Conservation (phyloP, 2,797 vertebrate species). For the Liparis tanakae region DNA sequence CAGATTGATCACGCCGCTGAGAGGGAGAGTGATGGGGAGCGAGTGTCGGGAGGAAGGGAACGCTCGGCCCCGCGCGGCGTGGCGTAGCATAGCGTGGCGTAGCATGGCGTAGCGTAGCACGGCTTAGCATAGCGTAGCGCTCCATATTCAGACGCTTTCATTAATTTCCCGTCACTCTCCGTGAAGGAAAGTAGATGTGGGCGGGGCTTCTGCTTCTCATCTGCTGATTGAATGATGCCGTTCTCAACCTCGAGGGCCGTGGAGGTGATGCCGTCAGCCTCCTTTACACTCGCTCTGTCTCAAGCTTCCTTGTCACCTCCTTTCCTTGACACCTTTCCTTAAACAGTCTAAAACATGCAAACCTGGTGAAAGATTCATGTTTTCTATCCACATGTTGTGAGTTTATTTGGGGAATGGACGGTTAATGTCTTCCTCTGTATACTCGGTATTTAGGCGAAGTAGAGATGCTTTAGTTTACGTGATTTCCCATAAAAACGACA, state of each 20-base stretch:
- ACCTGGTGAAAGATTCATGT: background rate
- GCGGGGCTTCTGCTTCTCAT: conserved; percentile 16
- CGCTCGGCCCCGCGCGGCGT: too few species aligned
- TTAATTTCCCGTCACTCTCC: too few species aligned
- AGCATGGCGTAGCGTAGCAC: too few species aligned
- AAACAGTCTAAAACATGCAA: conserved; percentile 2
- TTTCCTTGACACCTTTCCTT: background rate
- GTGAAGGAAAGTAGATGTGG: conserved; percentile 23
- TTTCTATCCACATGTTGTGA: too few species aligned
- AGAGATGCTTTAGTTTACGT: background rate
- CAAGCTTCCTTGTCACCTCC: conserved; percentile 12
- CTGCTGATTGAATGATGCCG: conserved; percentile 38
- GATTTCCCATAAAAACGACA: background rate
- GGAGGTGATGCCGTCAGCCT: conserved; percentile 14
- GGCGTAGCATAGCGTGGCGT: too few species aligned
- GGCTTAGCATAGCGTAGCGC: too few species aligned
- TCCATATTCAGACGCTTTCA: background rate
- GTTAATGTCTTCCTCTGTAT: too few species aligned
- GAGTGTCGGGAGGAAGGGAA: too few species aligned
- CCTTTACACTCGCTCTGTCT: conserved; percentile 5
- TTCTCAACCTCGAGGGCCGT: conserved; percentile 36
- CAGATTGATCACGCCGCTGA: conserved; percentile 61
- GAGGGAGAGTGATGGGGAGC: conserved; percentile 48
- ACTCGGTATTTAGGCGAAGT: too few species aligned
- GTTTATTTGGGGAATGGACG: too few species aligned